Evolutionary conservation across 2,888 invertebrate genomes (phyloP).

Genomic region (Caenorhabditis imperialis): DNA sequence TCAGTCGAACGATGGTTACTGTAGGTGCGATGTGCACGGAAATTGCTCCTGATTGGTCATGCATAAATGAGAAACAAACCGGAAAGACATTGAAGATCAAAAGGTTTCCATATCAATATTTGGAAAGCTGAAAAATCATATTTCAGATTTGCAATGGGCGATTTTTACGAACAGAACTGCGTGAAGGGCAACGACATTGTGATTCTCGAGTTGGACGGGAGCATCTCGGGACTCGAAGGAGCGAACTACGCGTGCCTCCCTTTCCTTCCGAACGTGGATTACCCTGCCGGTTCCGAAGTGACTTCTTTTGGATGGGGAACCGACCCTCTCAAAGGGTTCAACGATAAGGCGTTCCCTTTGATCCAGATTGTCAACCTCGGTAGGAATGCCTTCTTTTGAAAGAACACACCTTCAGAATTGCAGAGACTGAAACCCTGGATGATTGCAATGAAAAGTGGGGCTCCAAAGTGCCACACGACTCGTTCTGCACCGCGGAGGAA

Average conservation of each 20-base stretch:
- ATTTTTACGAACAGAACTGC: conserved; percentile 35
- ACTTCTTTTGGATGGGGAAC: conserved; percentile 52
- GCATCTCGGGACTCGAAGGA: conserved; percentile 14
- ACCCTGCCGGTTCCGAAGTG: conserved; percentile 6
- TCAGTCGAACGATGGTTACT: conserved; percentile 20
- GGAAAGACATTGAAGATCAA: conserved; percentile 30
- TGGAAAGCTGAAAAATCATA: neutral
- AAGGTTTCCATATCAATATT: conserved; percentile 5
- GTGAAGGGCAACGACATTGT: conserved; percentile 46
- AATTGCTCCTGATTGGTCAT: conserved; percentile 16
- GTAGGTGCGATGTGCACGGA: conserved; percentile 44
- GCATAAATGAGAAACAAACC: conserved; percentile 33
- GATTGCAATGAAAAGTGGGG: conserved; percentile 44
- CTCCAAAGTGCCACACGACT: conserved; percentile 22
- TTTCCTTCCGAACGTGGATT: neutral
- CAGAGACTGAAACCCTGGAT: conserved; percentile 10
- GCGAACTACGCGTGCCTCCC: conserved; percentile 49
- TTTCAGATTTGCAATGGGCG: conserved; percentile 28
- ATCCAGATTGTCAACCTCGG: conserved; percentile 35
- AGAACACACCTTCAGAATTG: no score
- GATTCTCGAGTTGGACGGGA: conserved; percentile 33
- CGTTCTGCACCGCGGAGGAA: conserved; percentile 48
- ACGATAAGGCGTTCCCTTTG: conserved; percentile 28
- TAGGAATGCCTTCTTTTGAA: no score
- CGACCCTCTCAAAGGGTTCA: conserved; percentile 41